Base-by-base conservation (phyloP, 1,140 invertebrate genomes). In the Bombus cullumanus region DNA sequence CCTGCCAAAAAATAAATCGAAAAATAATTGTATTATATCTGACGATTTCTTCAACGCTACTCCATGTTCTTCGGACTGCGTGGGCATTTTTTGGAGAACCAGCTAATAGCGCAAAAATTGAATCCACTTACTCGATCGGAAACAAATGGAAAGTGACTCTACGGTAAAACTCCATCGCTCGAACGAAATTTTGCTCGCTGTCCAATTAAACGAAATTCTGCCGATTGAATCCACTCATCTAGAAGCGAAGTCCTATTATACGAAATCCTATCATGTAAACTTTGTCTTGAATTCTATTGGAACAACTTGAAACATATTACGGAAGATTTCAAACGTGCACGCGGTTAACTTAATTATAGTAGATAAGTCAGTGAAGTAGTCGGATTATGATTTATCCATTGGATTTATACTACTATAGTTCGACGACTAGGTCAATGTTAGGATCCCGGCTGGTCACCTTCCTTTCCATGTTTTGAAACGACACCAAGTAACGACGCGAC, bases 371-470 rank as follows among this genome's bases (percentile, higher is more conserved):
- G 18, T 53, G 5, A 13, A 62, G 28, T 5, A 62, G 4, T n/a
- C 10, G 1, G 9, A 22, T 22, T 53, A 22, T 22, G 18, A 53
- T 53, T 53, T 53, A 8, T 22, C 47, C 47, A 53, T 22, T 22
- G 47, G 47, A 53, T 53, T 53, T 53, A 22, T 66, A 8, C n/a
- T 3, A 31, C n/a, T 9, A 18, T 8, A 18, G n/a, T 66, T 39
- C 1, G 22, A 8, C 47, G 74, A 76, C 31, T 76, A 76, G 47
- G 47, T 34, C 39, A 31, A 34, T 15, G 69, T 73, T 82, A 34
- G 43, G 22, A 59, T 71, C 64, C 43, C 47, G 62, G 75, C n/a
- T 78, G 78, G 47, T 78, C 64, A 83, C 74, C 64, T 53, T 69
- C n/a, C 53, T 78, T 39, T 64, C 47, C 28, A 22, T 41, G 37